These are phyloP conservation scores for Dryobotodes eremita DNA, from an alignment of 2,888 invertebrate species.

Conservation along the genomic window DNA sequence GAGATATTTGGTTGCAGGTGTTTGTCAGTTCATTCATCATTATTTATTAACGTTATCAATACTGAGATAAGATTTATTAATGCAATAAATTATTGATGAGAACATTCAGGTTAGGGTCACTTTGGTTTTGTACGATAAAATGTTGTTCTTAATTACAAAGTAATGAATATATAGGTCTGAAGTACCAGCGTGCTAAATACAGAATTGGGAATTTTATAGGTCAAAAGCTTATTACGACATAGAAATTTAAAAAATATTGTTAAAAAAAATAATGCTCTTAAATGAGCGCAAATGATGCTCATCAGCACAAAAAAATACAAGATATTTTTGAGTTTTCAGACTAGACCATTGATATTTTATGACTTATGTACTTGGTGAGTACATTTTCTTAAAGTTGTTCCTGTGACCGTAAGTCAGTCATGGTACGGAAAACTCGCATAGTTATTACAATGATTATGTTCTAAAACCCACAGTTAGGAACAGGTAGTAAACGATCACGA, in stretches of 20 bases:
- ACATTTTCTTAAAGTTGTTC: background rate
- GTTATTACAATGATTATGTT: conserved; percentile 41
- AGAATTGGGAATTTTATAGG: background rate
- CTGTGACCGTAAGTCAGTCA: background rate
- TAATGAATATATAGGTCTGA: background rate
- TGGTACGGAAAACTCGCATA: conserved; percentile 9
- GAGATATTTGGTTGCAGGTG: conserved; percentile 6
- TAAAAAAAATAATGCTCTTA: background rate
- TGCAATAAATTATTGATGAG: conserved; percentile 10
- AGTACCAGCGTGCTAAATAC: too few relatives aligned
- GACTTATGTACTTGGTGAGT: background rate
- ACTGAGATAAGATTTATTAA: conserved; percentile 13
- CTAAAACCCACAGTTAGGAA: conserved; percentile 24
- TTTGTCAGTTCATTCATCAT: conserved; percentile 13
- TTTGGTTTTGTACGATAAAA: conserved; percentile 21
- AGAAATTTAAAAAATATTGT: background rate
- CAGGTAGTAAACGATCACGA: conserved; percentile 9
- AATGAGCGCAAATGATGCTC: background rate
- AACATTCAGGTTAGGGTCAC: conserved; percentile 29
- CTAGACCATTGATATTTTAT: too few relatives aligned
- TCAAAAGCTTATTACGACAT: background rate
- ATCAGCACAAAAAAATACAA: background rate
- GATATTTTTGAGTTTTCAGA: background rate
- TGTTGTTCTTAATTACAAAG: conserved; percentile 6
- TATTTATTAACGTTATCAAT: conserved; percentile 13